A percentile compares a stretch with the other conserved stretches of the same genome.
phyloP scores from a whole-genome alignment of 2,797 vertebrate species.

The Alfaro cultratus region DNA sequence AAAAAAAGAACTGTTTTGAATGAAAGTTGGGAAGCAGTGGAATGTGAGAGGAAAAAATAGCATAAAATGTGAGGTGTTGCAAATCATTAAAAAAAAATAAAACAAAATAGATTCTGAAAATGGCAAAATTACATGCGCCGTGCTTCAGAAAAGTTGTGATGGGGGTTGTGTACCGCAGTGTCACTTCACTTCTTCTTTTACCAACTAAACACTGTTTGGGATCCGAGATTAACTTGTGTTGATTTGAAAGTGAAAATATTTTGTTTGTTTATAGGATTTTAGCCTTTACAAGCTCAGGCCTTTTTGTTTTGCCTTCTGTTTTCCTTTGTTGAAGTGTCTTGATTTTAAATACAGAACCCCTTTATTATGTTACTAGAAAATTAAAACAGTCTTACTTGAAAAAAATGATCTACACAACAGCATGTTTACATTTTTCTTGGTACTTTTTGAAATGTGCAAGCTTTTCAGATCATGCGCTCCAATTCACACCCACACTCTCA shows the following conservation, averaged over 20 bases:
- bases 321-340: not conserved
- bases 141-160: not conserved
- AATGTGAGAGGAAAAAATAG: not conserved
- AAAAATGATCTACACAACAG: not conserved
- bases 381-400: not conserved
- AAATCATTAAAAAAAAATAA: not conserved
- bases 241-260: not conserved
- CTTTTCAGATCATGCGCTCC: not conserved
- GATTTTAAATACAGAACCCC: not conserved
- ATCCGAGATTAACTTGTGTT: not conserved
- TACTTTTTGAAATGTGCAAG: not conserved
- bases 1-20: not conserved
- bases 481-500: not conserved
- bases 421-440: not conserved
- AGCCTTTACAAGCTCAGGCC: not conserved
- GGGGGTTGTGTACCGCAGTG: not conserved
- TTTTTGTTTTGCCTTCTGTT: not conserved
- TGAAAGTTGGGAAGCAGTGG: not conserved
- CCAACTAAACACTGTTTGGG: not conserved
- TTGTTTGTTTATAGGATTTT: not conserved
- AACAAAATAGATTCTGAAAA: not conserved
- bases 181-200: slow-evolving; percentile 3
- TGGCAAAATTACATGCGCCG: not conserved
- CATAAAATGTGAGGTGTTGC: not conserved
- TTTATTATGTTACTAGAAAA: not conserved